These are phyloP conservation scores for Trachythela sp. DNA, from an alignment of 64 coral and sea anemone species.

Conservation along the genomic window DNA sequence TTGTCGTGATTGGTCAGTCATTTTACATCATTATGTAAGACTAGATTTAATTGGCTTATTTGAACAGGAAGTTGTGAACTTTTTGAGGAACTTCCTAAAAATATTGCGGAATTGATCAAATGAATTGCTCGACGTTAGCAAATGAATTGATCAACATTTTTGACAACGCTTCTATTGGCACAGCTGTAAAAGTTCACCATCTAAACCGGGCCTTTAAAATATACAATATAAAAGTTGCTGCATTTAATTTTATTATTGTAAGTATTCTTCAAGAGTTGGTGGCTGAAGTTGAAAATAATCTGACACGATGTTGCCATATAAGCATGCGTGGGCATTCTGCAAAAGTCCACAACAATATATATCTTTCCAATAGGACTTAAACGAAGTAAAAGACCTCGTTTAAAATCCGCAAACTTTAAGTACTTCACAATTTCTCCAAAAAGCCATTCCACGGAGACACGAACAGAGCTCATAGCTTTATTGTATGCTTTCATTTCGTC, in stretches of 20 bases:
- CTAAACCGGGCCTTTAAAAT: no score
- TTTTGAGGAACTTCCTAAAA: no score
- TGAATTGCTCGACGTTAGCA: no score
- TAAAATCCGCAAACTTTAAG: background rate
- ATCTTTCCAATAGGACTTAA: slow-evolving; percentile 9
- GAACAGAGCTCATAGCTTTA: slow-evolving; percentile 10
- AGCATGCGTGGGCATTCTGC: slow-evolving; percentile 3
- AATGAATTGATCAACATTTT: no score
- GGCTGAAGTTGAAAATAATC: background rate
- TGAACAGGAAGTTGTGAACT: no score
- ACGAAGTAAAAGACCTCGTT: background rate
- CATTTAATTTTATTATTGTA: background rate
- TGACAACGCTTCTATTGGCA: no score
- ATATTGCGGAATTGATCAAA: no score
- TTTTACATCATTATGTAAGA: no score
- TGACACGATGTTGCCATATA: background rate
- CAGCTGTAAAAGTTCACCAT: no score
- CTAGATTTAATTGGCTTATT: no score
- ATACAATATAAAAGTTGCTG: no score
- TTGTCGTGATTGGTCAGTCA: no score
- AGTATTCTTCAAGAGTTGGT: background rate
- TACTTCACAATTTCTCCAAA: slow-evolving; percentile 20
- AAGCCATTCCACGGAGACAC: slow-evolving; percentile 1
- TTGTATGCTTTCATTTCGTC: slow-evolving; percentile 9
- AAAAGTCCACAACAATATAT: slow-evolving; percentile 2